Base-by-base conservation (phyloP, 2,888 invertebrate species). In the Cheilosia pagana region DNA sequence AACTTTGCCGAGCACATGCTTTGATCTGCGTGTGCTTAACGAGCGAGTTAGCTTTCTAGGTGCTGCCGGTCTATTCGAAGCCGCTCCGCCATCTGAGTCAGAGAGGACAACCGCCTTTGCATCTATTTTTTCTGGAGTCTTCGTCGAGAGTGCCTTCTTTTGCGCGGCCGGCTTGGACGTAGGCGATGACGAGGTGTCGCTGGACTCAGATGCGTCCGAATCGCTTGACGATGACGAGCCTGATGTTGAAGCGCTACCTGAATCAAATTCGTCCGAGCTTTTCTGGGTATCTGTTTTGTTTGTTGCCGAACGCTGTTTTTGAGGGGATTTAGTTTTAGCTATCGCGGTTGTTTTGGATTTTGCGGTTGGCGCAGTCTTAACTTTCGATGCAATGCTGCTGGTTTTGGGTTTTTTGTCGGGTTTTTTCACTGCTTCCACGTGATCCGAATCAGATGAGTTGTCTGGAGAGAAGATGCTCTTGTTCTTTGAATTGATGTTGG, bases 401-500 rank as follows among this genome's bases (percentile, higher is more conserved):
- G 31, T 28, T 35, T 59, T 76, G 0, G 63, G 12, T 23, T 87
- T 87, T 25, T 76, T 86, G 2, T 79, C 81, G 0, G 60, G 21
- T 57, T 87, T 87, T n/a, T 88, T 88, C 25, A 68, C 85, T 77
- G 92, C 92, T 50, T 93, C 91, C 88, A 94, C 92, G 1, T 92
- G 88, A 88, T 92, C 92, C 60, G 94, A 94, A 88, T 94, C 95
- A n/a, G 94, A 94, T 86, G 94, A 94, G 87, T 96, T 96, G 87
- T 96, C 96, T 0, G 96, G 96, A 68, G 96, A 96, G 89, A 96
- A 96, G 88, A 96, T 96, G 89, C 96, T 96, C 89, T 95, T 96
- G 90, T 95, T 95, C 39, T 87, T 79, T 6, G 62, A 65, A 53
- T 19, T 74, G 25, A 10, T 82, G 16, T 71, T 79, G 7, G 65